These are phyloP conservation scores for Hydrocynus forskahlii DNA, from an alignment of 2,797 vertebrate species.

Conservation along the genomic window DNA sequence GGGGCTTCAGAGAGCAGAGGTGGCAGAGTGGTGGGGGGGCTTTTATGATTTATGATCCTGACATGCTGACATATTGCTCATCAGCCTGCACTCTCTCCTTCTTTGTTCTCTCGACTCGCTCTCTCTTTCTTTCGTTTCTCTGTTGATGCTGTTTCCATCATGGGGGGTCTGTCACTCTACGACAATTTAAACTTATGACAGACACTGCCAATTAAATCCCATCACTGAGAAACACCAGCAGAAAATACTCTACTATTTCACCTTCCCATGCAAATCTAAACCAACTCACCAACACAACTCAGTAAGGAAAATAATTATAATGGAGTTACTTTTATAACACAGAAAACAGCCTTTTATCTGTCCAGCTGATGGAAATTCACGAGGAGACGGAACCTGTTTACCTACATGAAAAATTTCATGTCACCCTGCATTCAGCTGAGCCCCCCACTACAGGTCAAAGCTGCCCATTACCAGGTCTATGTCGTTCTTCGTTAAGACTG, in stretches of 20 bases:
- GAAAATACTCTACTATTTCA: no score
- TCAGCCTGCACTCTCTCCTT: constrained; percentile 4
- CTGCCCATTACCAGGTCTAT: not conserved
- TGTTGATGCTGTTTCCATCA: not conserved
- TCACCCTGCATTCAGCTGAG: no score
- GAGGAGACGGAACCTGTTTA: no score
- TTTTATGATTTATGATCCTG: constrained; percentile 41
- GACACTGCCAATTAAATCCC: not conserved
- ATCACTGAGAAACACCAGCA: no score
- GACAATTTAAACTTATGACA: not conserved
- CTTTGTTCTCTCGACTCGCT: constrained; percentile 28
- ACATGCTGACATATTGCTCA: constrained; percentile 42
- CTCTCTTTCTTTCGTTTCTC: not conserved
- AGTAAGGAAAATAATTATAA: no score
- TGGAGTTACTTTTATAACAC: no score
- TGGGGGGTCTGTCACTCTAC: not conserved
- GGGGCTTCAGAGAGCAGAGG: constrained; percentile 4
- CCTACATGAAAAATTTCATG: no score
- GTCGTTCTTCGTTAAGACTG: no score
- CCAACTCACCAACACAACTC: no score
- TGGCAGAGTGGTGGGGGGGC: constrained; percentile 2
- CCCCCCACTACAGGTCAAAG: not conserved
- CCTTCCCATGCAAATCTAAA: no score
- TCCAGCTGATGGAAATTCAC: no score
- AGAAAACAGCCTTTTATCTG: no score